A percentile compares a stretch with the other conserved stretches of the same genome.
Evolutionary conservation across 2,797 vertebrate genomes (phyloP).

Genomic region (Enteromius afrohamiltoni): DNA sequence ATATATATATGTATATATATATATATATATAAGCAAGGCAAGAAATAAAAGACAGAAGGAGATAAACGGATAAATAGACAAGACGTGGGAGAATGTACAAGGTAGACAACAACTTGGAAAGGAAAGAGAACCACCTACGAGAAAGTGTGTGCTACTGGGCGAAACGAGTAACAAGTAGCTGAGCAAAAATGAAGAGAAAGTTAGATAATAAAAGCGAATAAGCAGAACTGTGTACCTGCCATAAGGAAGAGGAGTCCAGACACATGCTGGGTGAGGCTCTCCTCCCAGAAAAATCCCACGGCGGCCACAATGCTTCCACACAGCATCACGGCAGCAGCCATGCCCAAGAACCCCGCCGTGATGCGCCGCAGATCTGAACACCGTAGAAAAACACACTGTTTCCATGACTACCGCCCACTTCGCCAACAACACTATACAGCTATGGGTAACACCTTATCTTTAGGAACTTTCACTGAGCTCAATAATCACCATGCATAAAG

Average conservation of each 20-base stretch:
- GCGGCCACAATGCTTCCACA: slow-evolving; percentile 82
- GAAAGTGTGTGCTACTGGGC: neutral
- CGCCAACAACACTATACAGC: slow-evolving; percentile 43
- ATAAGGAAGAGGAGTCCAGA: slow-evolving; percentile 87
- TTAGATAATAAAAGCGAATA: neutral
- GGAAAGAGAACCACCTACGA: slow-evolving; percentile 37
- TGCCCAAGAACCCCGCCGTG: slow-evolving; percentile 83
- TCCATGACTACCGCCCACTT: slow-evolving; percentile 63
- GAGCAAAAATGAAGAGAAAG: neutral
- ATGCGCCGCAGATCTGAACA: slow-evolving; percentile 81
- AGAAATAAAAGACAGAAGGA: neutral
- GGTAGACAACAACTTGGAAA: slow-evolving; percentile 30
- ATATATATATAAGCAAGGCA: neutral
- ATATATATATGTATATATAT: neutral
- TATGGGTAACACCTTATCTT: slow-evolving; percentile 49
- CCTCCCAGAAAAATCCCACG: slow-evolving; percentile 87
- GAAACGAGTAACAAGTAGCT: slow-evolving; percentile 17
- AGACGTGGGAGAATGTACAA: slow-evolving; percentile 31
- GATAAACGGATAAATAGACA: slow-evolving; percentile 4
- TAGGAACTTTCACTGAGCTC: slow-evolving; percentile 41
- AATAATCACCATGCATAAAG: neutral
- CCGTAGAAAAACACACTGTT: slow-evolving; percentile 54
- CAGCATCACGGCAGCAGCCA: slow-evolving; percentile 84
- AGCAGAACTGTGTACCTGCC: slow-evolving; percentile 78
- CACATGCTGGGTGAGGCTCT: slow-evolving; percentile 85